Evolutionary conservation across 2,797 vertebrate genomes (phyloP), one percentile per base, ranked within the genome.

Genomic region (Micrastur ruficollis): DNA sequence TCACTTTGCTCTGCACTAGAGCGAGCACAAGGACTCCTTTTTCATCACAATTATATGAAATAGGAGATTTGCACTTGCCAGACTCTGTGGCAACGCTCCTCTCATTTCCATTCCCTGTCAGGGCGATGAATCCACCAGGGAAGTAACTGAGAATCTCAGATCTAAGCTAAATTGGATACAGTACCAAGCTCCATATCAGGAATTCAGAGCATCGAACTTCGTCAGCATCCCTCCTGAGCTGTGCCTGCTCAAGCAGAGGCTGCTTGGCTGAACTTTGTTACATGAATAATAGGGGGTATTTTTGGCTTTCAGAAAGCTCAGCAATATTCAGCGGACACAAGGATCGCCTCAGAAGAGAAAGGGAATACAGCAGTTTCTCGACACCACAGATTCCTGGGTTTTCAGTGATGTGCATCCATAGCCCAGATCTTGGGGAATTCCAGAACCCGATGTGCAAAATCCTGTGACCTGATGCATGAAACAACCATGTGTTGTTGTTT

Each of bases 401-500:
- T 38, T 1, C 50, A 7, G 16, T 1, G 7, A 27, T 5, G 17
- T 1, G n/a, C 62, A 27, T 3, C 68, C 4, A 7, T 3, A 52
- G 53, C 73, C 6, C 38, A 6, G 16, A 2, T 20, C 36, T 6
- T 7, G 12, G 55, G 47, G 50, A 40, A 40, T 7, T 29, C 23
- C 74, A 55, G 29, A 21, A 8, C 32, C 10, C 3, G 1, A 27
- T 0, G 29, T 1, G 31, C 23, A 50, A 49, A 94, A 22, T 6
- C 56, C 56, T 3, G 13, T 3, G 12, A 26, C 46, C 44, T 4
- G 20, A 12, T 0, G 5, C 8, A 2, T 3, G 19, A 7, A 52
- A 47, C 0, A 1, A 2, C 8, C 1, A 0, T 36, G 32, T 0
- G 5, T 18, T 9, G 8, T 8, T 9, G 11, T n/a, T 44, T 44